Percentiles rank a stretch among this genome's conserved stretches.
Conservation (phyloP, 92 coral and sea anemone genomes). For the Desmophyllum pertusum region DNA sequence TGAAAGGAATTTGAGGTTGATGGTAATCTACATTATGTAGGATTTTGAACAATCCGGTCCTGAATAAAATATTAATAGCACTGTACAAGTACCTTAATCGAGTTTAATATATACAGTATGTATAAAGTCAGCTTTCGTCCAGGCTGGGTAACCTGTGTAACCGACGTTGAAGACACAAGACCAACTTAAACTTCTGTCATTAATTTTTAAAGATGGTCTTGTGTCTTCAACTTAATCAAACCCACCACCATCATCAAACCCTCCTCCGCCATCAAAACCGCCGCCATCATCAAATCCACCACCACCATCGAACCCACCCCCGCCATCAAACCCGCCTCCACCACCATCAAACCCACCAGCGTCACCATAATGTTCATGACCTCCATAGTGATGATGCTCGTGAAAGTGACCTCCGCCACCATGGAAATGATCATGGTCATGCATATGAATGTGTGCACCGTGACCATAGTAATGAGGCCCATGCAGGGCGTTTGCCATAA, state of each 20-base stretch:
- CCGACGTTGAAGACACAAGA: too few relatives aligned
- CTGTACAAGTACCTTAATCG: too few relatives aligned
- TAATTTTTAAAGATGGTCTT: too few relatives aligned
- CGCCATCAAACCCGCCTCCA: constrained; percentile 58
- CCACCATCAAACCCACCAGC: constrained; percentile 73
- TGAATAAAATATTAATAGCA: too few relatives aligned
- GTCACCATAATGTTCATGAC: constrained; percentile 63
- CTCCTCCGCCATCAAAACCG: constrained; percentile 62
- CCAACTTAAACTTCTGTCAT: too few relatives aligned
- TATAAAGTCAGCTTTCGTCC: too few relatives aligned
- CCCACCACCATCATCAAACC: constrained; percentile 44
- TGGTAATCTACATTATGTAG: too few relatives aligned
- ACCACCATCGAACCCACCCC: constrained; percentile 66
- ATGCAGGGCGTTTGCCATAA: constrained; percentile 90
- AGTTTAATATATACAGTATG: too few relatives aligned
- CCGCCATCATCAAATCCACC: constrained; percentile 68
- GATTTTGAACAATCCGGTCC: too few relatives aligned
- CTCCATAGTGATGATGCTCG: constrained; percentile 65
- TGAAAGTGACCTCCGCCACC: constrained; percentile 78
- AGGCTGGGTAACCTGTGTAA: too few relatives aligned
- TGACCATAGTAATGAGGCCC: constrained; percentile 74
- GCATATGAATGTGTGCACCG: constrained; percentile 69
- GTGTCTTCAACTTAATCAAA: constrained; percentile 13
- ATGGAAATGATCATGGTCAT: constrained; percentile 76
- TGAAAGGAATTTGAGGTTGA: too few relatives aligned